These are phyloP conservation scores for Oncorhynchus kisutch DNA, from an alignment of 2,113 vertebrate species.

Conservation along the genomic window DNA sequence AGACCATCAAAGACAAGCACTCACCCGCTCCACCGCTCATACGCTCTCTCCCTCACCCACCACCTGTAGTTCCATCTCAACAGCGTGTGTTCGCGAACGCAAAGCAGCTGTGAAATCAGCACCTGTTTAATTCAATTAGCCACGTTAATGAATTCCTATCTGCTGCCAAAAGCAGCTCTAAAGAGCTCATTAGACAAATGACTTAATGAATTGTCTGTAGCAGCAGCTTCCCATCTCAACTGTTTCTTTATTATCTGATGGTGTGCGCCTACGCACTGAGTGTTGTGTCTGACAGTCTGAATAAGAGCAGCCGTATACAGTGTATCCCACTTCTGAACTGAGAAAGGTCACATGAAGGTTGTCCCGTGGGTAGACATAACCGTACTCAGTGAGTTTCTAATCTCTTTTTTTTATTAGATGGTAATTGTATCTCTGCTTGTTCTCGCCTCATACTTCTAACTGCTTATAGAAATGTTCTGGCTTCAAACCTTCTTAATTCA, in stretches of 20 bases:
- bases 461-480: no score
- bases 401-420: no score
- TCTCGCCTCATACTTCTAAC: no score
- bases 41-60: constrained; percentile 23
- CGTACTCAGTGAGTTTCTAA: no score
- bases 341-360: no score
- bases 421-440: no score
- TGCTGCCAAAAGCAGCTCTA: constrained; percentile 76
- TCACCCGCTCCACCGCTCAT: not conserved
- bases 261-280: constrained; percentile 48
- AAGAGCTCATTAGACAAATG: constrained; percentile 81
- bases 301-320: not conserved
- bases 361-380: no score
- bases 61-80: constrained; percentile 63
- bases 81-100: constrained; percentile 22
- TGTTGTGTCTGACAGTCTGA: not conserved
- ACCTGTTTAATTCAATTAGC: constrained; percentile 83
- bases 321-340: no score
- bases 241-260: constrained; percentile 79
- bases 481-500: not conserved
- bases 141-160: constrained; percentile 76
- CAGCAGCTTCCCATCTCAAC: constrained; percentile 58
- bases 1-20: constrained; percentile 63
- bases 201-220: constrained; percentile 82
- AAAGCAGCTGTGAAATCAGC: constrained; percentile 77